A percentile compares a stretch with the other conserved stretches of the same genome.
Conservation (phyloP, 2,888 invertebrate species). For the Timandra comae region DNA sequence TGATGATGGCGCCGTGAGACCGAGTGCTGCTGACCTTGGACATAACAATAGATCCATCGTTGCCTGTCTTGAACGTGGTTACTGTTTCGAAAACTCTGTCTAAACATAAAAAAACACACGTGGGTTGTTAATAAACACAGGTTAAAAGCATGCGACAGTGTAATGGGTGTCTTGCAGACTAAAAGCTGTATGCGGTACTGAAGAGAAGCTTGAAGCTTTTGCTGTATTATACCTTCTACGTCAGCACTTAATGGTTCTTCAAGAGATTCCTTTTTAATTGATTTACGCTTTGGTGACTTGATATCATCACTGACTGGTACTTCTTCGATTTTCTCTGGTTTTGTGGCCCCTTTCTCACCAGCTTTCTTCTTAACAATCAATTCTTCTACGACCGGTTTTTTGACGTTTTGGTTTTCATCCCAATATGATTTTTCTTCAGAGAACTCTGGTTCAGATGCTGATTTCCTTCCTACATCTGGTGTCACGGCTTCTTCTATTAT, state of each 20-base stretch:
- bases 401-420: conserved; percentile 62
- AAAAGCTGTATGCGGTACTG: conserved; percentile 61
- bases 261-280: conserved; percentile 57
- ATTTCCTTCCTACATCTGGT: conserved; percentile 24
- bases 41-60: conserved; percentile 64
- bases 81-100: conserved; percentile 75
- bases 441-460: conserved; percentile 43
- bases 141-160: conserved; percentile 65
- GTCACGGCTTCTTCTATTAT: conserved; percentile 35
- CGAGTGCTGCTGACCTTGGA: conserved; percentile 79
- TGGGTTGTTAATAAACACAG: conserved; percentile 61
- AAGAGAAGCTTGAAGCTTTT: conserved; percentile 57
- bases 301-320: conserved; percentile 49
- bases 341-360: conserved; percentile 45
- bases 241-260: conserved; percentile 71
- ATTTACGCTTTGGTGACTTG: conserved; percentile 60
- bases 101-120: conserved; percentile 75
- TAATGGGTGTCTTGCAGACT: conserved; percentile 45
- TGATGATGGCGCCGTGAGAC: conserved; percentile 78
- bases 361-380: conserved; percentile 39
- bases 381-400: conserved; percentile 46
- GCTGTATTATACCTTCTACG: conserved; percentile 64
- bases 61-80: conserved; percentile 71
- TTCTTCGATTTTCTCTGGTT: conserved; percentile 57
- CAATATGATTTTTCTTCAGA: conserved; percentile 54